Conservation (phyloP, 1,140 invertebrate genomes). For the Leptinotarsa defecta region DNA sequence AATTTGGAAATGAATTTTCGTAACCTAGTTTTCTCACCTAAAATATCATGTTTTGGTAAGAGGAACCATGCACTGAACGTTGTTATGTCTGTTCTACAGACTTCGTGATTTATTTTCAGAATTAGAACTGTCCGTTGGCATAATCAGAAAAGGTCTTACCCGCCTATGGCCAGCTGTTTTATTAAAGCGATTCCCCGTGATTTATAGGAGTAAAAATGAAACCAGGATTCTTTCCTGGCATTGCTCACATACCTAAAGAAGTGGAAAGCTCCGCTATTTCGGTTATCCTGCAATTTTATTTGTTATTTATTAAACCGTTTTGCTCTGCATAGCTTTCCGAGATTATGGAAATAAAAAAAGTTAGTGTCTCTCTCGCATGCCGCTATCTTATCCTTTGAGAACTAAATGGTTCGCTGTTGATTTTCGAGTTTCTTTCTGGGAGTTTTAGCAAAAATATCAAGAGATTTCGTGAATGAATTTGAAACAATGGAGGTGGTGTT, state of each 20-base stretch:
- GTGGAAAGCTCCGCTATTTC: constrained; percentile 26
- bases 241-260: constrained; percentile 45
- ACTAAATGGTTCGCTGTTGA: constrained; percentile 1
- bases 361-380: not conserved
- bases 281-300: constrained; percentile 23
- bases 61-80: too few relatives aligned
- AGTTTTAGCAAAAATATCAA: too few relatives aligned
- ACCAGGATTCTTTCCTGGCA: constrained; percentile 45
- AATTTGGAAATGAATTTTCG: too few relatives aligned
- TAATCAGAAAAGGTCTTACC: not conserved
- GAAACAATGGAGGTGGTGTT: too few relatives aligned
- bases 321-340: constrained; percentile 16
- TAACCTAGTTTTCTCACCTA: too few relatives aligned
- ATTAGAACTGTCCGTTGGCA: too few relatives aligned
- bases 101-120: too few relatives aligned
- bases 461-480: too few relatives aligned
- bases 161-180: constrained; percentile 43
- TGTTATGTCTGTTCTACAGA: too few relatives aligned
- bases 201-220: constrained; percentile 51
- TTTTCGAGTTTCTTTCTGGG: too few relatives aligned
- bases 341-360: constrained; percentile 12
- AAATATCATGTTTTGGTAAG: too few relatives aligned
- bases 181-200: constrained; percentile 50
- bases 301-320: constrained; percentile 21
- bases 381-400: not conserved